Base-by-base conservation (phyloP, 2,888 invertebrate species). In the Proisotoma minuta region DNA sequence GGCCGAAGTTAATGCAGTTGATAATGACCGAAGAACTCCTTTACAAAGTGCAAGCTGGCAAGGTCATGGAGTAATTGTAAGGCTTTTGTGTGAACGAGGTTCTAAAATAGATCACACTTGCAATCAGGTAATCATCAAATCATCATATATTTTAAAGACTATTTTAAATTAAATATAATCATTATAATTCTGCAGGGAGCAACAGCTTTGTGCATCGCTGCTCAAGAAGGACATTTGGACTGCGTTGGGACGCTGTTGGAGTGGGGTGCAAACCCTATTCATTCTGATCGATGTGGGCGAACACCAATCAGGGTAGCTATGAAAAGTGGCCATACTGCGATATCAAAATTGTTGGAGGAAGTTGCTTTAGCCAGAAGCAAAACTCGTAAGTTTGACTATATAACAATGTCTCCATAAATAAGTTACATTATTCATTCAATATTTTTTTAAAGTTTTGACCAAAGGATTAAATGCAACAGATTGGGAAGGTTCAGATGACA, bases 21-120 rank as follows among this genome's bases (percentile, higher is more conserved):
- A 94, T 79, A 83, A 88, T 68, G 92, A 93, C 78, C 85, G 85
- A 68, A 83, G 96, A 63, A 93, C 94, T 0, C 91, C 96, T 0
- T 80, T 96, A 67, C 96, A 96, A 80, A 93, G 93, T 34, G 95
- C 95, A 18, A 90, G 94, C 57, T 96, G 96, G 96, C 91, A 96
- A 76, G 96, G 96, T 0, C 91, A 96, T 75, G 84, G 87, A 40
- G 84, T 85, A 53, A 91, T 91, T 43, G 91, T 96, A 70, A 84
- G 87, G 62, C 80, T 92, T 40, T 79, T 92, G 15, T 81, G 96
- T 49, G 85, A 86, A 74, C 85, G 86, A 73, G 91, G 91, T 3
- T 94, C 95, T 0, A 78, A 83, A 60, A 89, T 92, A 20, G 87
- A 93, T 78, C 93, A 94, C 73, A 89, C 91, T 0, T 96, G 96